Percentiles rank a stretch among this genome's conserved stretches.
Conservation (phyloP, 2,888 invertebrate species). For the Sphaerophoria rueppellii region DNA sequence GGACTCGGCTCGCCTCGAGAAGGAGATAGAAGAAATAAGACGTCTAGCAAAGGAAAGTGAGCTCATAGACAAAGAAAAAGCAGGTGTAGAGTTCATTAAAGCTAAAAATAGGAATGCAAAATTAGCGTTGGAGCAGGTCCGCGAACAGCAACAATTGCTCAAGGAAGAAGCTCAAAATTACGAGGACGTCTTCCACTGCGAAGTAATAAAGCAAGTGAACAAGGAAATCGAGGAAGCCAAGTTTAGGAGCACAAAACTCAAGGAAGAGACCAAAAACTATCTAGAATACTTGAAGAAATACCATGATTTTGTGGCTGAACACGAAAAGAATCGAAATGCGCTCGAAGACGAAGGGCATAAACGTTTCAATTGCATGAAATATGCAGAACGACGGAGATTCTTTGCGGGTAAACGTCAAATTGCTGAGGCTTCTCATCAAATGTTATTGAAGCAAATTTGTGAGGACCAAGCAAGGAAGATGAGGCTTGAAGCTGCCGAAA, state of each 20-base stretch:
- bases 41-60: constrained; percentile 71
- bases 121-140: constrained; percentile 35
- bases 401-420: constrained; percentile 74
- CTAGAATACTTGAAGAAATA: constrained; percentile 77
- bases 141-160: constrained; percentile 76
- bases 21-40: not conserved
- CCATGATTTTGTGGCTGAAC: constrained; percentile 76
- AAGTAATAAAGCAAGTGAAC: constrained; percentile 75
- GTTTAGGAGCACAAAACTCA: constrained; percentile 74
- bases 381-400: constrained; percentile 74
- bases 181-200: constrained; percentile 76
- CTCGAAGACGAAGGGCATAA: constrained; percentile 74
- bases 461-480: constrained; percentile 77
- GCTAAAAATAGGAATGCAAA: constrained; percentile 65
- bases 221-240: constrained; percentile 72
- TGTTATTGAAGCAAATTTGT: constrained; percentile 77
- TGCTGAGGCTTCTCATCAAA: constrained; percentile 76
- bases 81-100: constrained; percentile 76
- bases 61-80: constrained; percentile 74
- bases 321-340: constrained; percentile 76
- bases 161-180: constrained; percentile 73
- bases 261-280: constrained; percentile 77
- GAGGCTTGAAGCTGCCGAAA: constrained; percentile 76
- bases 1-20: constrained; percentile 12
- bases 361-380: constrained; percentile 75